Evolutionary conservation across 2,797 vertebrate genomes (phyloP), one percentile per base, ranked within the genome.

Genomic region (Phrynocephalus guinanensis): DNA sequence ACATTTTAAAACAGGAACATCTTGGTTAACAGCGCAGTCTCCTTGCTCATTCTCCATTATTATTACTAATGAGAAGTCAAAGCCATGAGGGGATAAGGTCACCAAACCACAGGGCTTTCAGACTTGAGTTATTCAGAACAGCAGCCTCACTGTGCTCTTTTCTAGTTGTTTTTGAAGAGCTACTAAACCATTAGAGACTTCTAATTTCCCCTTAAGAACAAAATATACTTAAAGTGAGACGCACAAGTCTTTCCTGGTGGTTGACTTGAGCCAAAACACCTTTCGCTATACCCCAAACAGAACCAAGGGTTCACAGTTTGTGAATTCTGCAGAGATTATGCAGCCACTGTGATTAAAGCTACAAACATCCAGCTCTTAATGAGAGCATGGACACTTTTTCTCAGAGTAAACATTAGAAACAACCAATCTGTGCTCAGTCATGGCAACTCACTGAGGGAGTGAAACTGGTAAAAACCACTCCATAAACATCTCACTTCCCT

Each of bases 221-320:
- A 20, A 79, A 15, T 8, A 63, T 75, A 16, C 0, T 0, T 72
- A 91, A 18, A 82, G 72, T 48, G 1, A 89, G 70, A 73, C 89
- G 89, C 71, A 90, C 52, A 79, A 70, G 7, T 76, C 66, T 73
- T 70, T 84, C 8, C 1, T 5, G 8, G 50, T 48, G 20, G 70
- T 15, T 6, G 20, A 20, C n/a, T 63, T 80, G 87, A 92, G 82
- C 11, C 0, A 88, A 33, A 63, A 63, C 60, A 91, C 60, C 5
- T 63, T n/a, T 10, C 33, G 78, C 60, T 15, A 9, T 3, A 88
- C 16, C 38, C 70, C 83, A 93, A 76, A 4, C 66, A 87, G 88
- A 86, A 82, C 71, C 20, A 30, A 83, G 88, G 30, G 88, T 79
- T 48, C 8, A 86, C 28, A 11, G 2, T 26, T 4, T 63, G 38